A percentile compares a stretch with the other conserved stretches of the same genome.
Evolutionary conservation across 2,113 vertebrate species (phyloP).

Genomic region (Cinclus mexicanus): DNA sequence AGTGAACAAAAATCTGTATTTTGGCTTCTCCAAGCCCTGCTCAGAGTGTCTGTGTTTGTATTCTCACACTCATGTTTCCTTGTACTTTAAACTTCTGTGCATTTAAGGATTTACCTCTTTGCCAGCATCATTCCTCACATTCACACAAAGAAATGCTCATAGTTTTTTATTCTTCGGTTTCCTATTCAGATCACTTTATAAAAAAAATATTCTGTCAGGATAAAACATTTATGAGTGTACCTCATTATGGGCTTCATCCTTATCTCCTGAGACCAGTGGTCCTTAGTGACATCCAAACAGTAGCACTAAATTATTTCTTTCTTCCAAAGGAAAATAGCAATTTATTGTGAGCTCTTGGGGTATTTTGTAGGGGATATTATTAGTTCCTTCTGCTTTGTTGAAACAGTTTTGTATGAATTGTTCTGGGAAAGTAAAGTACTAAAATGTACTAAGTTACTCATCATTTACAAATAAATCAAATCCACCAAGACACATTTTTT

Average conservation of each 20-base stretch:
- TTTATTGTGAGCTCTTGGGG: neutral
- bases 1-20: neutral
- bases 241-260: neutral
- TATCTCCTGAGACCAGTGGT: neutral
- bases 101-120: neutral
- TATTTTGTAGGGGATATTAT: neutral
- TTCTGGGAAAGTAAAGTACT: neutral
- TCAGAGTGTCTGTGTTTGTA: neutral
- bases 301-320: neutral
- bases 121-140: neutral
- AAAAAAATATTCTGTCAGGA: neutral
- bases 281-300: neutral
- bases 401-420: neutral
- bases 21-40: neutral
- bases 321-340: neutral
- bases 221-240: neutral
- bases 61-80: neutral
- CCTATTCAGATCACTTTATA: neutral
- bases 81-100: neutral
- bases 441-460: neutral
- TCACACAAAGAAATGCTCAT: neutral
- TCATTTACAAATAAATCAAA: neutral
- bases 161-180: neutral
- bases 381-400: neutral
- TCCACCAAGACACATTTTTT: neutral